A percentile compares a stretch with the other conserved stretches of the same genome.
Evolutionary conservation across 2,797 vertebrate genomes (phyloP).

Genomic region (Sphenodon punctatus): DNA sequence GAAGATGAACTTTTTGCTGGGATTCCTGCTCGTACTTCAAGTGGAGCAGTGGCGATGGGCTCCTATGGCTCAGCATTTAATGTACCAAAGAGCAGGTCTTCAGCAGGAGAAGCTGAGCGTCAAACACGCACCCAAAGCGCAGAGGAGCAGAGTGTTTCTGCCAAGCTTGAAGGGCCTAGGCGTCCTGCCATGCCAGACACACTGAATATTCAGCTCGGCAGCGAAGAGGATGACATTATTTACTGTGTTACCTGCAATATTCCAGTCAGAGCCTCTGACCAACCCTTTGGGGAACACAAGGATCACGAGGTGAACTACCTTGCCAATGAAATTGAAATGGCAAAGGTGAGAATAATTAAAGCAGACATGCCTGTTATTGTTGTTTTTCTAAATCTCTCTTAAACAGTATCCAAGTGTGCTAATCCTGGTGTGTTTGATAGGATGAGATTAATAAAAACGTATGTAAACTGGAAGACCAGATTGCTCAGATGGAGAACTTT

Average conservation of each 20-base stretch:
- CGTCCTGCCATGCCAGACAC: too few relatives aligned
- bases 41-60: neutral
- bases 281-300: slow-evolving; percentile 62
- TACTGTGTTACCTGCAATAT: slow-evolving; percentile 80
- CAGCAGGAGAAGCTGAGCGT: neutral
- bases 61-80: slow-evolving; percentile 1
- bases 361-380: neutral
- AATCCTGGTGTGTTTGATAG: slow-evolving; percentile 64
- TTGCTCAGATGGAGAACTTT: slow-evolving; percentile 92
- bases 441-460: slow-evolving; percentile 80
- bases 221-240: slow-evolving; percentile 51
- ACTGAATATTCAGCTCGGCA: slow-evolving; percentile 40
- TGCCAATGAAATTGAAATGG: slow-evolving; percentile 59
- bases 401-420: neutral
- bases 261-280: slow-evolving; percentile 65
- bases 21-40: neutral
- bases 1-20: slow-evolving; percentile 47
- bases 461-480: slow-evolving; percentile 84
- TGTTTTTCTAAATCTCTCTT: neutral
- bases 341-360: slow-evolving; percentile 73
- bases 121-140: neutral
- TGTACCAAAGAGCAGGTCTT: slow-evolving; percentile 8
- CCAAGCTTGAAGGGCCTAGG: too few relatives aligned
- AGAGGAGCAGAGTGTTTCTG: neutral
- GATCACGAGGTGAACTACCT: slow-evolving; percentile 75